Evolutionary conservation across 2,113 vertebrate species (phyloP).

Genomic region (Mustela lutreola): DNA sequence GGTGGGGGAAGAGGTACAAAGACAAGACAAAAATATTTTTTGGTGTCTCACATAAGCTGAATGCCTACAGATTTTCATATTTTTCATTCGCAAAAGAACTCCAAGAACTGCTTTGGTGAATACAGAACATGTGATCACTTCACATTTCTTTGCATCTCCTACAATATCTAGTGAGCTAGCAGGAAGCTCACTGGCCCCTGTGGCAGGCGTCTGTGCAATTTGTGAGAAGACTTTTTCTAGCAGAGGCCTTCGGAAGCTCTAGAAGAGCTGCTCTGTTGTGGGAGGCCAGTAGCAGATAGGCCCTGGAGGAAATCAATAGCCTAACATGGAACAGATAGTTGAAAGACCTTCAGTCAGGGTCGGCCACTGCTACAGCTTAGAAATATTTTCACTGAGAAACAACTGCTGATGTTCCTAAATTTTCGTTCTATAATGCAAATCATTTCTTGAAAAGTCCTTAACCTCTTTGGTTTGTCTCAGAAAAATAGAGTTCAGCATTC

Average conservation of each 20-base stretch:
- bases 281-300: too few relatives aligned
- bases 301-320: background rate
- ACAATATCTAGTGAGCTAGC: background rate
- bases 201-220: background rate
- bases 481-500: background rate
- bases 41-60: background rate
- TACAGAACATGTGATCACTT: background rate
- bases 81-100: background rate
- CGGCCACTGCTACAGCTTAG: background rate
- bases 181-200: background rate
- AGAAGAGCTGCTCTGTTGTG: too few relatives aligned
- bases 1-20: background rate
- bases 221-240: background rate
- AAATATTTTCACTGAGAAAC: background rate
- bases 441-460: background rate
- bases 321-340: background rate
- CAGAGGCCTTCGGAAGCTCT: background rate
- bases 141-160: background rate
- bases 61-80: background rate
- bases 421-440: background rate
- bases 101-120: background rate
- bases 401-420: background rate
- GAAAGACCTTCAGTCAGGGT: background rate
- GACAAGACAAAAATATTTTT: background rate
- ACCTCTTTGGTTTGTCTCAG: background rate